Conservation (phyloP, 2,797 vertebrate genomes). For the Thamnophis elegans region DNA sequence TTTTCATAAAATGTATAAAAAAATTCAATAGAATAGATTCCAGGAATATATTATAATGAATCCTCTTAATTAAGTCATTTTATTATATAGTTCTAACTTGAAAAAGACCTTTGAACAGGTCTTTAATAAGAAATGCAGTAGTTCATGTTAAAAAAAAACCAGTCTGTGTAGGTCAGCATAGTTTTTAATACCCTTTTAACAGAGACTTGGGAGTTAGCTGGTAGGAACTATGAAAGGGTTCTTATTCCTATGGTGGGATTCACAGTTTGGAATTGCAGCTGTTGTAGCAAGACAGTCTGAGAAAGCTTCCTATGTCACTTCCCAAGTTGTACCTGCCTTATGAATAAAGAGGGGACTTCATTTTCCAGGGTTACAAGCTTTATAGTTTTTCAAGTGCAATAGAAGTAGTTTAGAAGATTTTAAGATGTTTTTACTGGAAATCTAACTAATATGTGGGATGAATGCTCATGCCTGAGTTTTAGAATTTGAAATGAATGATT, state of each 20-base stretch:
- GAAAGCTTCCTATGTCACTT: background rate
- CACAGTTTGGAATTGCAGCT: constrained; percentile 3
- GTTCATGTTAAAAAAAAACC: constrained; percentile 17
- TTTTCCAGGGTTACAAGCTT: constrained; percentile 32
- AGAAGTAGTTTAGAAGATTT: constrained; percentile 50
- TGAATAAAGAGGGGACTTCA: constrained; percentile 18
- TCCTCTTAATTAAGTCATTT: background rate
- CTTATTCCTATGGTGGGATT: constrained; percentile 47
- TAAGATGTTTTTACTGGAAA: constrained; percentile 44
- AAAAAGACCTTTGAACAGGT: constrained; percentile 9
- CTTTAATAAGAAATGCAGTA: constrained; percentile 2
- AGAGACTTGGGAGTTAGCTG: constrained; percentile 35
- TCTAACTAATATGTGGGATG: constrained; percentile 40
- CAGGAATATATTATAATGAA: background rate
- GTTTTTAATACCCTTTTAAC: constrained; percentile 34
- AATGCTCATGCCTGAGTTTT: constrained; percentile 13
- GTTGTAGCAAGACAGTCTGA: background rate
- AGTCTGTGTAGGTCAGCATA: background rate
- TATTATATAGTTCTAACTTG: constrained; percentile 25
- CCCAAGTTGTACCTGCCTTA: background rate
- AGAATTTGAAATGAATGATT: constrained; percentile 42
- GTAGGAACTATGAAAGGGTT: constrained; percentile 29
- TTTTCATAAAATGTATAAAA: constrained; percentile 41
- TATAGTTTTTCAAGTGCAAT: constrained; percentile 42
- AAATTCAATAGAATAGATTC: fast-evolving